phyloP scores from a whole-genome alignment of 1,140 invertebrate genomes.

The Trachymyrmex septentrionalis region DNA sequence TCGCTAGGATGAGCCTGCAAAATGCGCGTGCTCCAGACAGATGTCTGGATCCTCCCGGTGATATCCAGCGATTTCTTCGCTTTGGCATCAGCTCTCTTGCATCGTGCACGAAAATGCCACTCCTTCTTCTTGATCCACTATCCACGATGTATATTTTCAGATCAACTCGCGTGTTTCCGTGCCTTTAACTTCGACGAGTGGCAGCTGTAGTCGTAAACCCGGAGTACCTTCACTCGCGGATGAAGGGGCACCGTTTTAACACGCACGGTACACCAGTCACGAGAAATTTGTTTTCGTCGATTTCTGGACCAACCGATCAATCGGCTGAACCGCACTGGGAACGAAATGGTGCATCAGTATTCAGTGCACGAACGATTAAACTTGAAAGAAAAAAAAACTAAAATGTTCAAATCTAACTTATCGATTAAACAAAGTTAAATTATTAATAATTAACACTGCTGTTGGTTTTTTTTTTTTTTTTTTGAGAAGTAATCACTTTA shows the following conservation, averaged over 20 bases:
- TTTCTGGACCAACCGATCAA: neutral
- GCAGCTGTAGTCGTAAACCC: constrained; percentile 42
- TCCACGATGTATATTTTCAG: constrained; percentile 43
- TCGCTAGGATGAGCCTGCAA: constrained; percentile 69
- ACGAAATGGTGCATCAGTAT: neutral
- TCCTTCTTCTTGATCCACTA: neutral
- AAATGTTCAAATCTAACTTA: neutral
- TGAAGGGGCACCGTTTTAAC: constrained; percentile 45
- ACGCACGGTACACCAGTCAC: constrained; percentile 29
- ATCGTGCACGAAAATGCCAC: constrained; percentile 16
- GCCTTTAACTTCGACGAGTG: constrained; percentile 18
- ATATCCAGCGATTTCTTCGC: constrained; percentile 53
- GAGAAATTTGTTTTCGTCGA: constrained; percentile 4
- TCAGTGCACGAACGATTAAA: neutral
- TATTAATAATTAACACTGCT: neutral
- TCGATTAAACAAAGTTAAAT: constrained; percentile 15
- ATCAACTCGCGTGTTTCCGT: constrained; percentile 28
- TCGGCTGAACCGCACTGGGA: neutral
- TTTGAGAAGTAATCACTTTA: neutral
- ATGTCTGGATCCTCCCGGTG: constrained; percentile 20
- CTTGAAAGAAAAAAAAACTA: neutral
- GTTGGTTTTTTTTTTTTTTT: neutral
- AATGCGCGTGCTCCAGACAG: constrained; percentile 65
- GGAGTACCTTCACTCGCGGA: constrained; percentile 7
- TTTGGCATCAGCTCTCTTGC: constrained; percentile 40